Percentiles rank a stretch among this genome's conserved stretches.
Conservation (phyloP, 2,113 vertebrate genomes). For the Centropristis striata region DNA sequence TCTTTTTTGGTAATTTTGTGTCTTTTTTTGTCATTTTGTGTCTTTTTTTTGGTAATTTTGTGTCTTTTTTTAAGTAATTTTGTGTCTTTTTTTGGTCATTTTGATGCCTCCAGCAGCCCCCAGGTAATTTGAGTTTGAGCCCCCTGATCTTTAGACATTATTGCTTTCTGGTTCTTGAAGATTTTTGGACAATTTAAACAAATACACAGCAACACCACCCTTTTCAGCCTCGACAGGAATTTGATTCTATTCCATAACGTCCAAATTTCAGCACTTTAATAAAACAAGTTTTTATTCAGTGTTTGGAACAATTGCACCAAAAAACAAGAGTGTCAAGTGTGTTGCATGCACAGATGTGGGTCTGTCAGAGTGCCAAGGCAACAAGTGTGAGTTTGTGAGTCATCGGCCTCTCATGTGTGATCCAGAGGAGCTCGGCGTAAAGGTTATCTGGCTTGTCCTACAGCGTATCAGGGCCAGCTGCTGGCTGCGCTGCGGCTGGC, state of each 20-base stretch:
- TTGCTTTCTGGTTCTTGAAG: background rate
- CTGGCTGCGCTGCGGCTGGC: conserved; percentile 27
- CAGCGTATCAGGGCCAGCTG: conserved; percentile 29
- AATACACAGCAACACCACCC: background rate
- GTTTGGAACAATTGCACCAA: background rate
- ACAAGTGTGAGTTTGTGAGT: conserved; percentile 47
- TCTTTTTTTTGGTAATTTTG: too few relatives aligned
- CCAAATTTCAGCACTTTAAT: background rate
- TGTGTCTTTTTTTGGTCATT: too few relatives aligned
- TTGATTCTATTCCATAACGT: background rate
- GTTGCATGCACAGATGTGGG: conserved; percentile 30
- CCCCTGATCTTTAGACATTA: too few relatives aligned
- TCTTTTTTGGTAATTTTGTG: too few relatives aligned
- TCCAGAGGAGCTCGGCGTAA: conserved; percentile 39
- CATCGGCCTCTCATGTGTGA: conserved; percentile 19
- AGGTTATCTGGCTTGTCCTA: conserved; percentile 57
- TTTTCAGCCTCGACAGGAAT: accelerated
- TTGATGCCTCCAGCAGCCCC: too few relatives aligned
- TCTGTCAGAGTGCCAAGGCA: conserved; percentile 10
- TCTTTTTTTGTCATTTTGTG: too few relatives aligned
- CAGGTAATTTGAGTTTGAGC: too few relatives aligned
- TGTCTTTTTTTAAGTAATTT: too few relatives aligned
- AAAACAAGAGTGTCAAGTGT: conserved; percentile 1
- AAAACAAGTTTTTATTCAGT: background rate
- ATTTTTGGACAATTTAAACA: background rate